phyloP scores from a whole-genome alignment of 2,797 vertebrate genomes.

The Helicolenus hilgendorfi region DNA sequence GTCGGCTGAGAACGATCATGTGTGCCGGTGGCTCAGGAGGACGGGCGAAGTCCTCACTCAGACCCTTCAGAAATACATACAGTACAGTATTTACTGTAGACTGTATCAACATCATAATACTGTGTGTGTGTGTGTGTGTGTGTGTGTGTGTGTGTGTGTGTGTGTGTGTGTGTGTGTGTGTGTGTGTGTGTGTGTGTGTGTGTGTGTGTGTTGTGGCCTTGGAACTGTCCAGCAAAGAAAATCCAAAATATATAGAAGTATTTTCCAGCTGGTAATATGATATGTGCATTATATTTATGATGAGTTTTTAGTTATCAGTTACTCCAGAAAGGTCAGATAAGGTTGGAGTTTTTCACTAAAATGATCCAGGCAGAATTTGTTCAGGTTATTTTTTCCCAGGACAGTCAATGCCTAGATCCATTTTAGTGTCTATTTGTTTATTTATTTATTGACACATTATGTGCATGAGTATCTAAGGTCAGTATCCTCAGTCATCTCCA shows the following conservation, averaged over 20 bases:
- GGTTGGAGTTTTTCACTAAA: not conserved
- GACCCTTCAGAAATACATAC: not conserved
- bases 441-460: not conserved
- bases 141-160: not conserved
- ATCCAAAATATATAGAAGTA: not conserved
- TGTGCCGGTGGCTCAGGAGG: conserved; percentile 28
- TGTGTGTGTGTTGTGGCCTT: not conserved
- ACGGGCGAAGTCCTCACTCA: not conserved
- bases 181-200: too few relatives aligned
- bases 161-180: not conserved
- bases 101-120: not conserved
- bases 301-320: not conserved
- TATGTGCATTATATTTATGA: not conserved
- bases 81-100: not conserved
- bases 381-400: not conserved
- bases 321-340: not conserved
- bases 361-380: not conserved
- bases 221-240: not conserved
- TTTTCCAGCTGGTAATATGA: not conserved
- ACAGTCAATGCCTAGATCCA: not conserved
- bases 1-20: conserved; percentile 58
- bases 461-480: not conserved
- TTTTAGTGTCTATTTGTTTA: not conserved
- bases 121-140: not conserved
- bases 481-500: not conserved